phyloP scores from a whole-genome alignment of 2,113 vertebrate genomes.

The Gila orcuttii region DNA sequence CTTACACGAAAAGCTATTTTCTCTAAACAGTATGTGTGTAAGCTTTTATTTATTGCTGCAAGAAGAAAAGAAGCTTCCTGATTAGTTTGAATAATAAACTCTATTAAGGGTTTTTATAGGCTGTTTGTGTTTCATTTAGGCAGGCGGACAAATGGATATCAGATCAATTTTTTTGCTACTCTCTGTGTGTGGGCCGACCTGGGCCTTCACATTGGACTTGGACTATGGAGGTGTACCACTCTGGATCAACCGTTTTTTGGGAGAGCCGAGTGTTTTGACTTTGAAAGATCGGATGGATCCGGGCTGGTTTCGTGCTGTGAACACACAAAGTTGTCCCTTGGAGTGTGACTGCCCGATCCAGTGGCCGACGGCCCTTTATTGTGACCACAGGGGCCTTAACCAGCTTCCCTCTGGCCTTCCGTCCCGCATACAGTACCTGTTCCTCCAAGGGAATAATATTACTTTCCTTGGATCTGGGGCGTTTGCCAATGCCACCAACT shows the following conservation, averaged over 20 bases:
- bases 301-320: constrained; percentile 69
- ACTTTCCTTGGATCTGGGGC: constrained; percentile 58
- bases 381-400: constrained; percentile 69
- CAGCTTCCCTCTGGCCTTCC: constrained; percentile 65
- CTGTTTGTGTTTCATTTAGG: constrained; percentile 42
- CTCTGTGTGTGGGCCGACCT: constrained; percentile 41
- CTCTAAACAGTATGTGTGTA: background rate
- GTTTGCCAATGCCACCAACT: constrained; percentile 67
- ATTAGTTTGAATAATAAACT: background rate
- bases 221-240: constrained; percentile 78
- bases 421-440: constrained; percentile 71
- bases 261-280: constrained; percentile 77
- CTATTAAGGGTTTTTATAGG: background rate
- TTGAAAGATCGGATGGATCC: constrained; percentile 70
- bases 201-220: constrained; percentile 52
- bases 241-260: constrained; percentile 73
- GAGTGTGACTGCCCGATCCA: constrained; percentile 78
- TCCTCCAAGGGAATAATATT: constrained; percentile 77
- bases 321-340: constrained; percentile 66
- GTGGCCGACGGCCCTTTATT: constrained; percentile 78
- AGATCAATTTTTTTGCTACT: constrained; percentile 51
- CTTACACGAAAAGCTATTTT: background rate
- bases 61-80: constrained; percentile 8
- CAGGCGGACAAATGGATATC: constrained; percentile 38
- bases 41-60: constrained; percentile 12